phyloP scores from a whole-genome alignment of 2,797 vertebrate genomes.

The Spinibarbus caldwelli region DNA sequence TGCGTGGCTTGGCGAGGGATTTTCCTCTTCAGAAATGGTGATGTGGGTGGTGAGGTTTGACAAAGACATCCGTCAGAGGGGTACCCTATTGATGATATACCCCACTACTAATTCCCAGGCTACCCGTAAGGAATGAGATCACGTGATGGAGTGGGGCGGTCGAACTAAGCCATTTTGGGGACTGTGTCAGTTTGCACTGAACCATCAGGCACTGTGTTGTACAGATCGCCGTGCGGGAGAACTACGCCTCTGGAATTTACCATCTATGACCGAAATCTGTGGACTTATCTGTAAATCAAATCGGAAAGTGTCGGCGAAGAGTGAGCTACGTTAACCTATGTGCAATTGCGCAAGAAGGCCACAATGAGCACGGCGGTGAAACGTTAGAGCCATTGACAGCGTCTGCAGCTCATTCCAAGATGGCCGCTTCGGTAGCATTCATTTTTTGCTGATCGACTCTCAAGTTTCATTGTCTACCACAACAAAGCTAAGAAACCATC shows the following conservation, averaged over 20 bases:
- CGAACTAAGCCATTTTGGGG: constrained; percentile 99
- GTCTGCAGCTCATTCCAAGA: constrained; percentile 99
- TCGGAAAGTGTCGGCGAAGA: constrained; percentile 24
- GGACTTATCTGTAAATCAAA: neutral
- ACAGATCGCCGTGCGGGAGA: constrained; percentile 69
- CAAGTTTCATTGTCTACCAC: constrained; percentile 96
- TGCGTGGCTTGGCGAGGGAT: neutral
- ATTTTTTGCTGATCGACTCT: constrained; percentile 96
- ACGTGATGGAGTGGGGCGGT: constrained; percentile 96
- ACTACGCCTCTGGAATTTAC: constrained; percentile 19
- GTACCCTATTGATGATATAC: constrained; percentile 68
- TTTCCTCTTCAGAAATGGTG: constrained; percentile 16
- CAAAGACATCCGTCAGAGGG: constrained; percentile 57
- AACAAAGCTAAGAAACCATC: constrained; percentile 30
- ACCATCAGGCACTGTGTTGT: constrained; percentile 83
- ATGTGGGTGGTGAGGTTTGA: constrained; percentile 43
- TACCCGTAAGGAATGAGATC: constrained; percentile 93
- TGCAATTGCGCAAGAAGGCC: constrained; percentile 76
- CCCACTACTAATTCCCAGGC: constrained; percentile 93
- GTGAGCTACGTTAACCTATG: constrained; percentile 45
- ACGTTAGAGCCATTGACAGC: constrained; percentile 89
- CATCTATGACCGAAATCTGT: neutral
- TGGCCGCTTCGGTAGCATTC: constrained; percentile 98
- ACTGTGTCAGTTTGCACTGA: constrained; percentile 97
- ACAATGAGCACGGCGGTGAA: constrained; percentile 83